Conservation (phyloP, 2,888 invertebrate species). For the Antheraea yamamai region DNA sequence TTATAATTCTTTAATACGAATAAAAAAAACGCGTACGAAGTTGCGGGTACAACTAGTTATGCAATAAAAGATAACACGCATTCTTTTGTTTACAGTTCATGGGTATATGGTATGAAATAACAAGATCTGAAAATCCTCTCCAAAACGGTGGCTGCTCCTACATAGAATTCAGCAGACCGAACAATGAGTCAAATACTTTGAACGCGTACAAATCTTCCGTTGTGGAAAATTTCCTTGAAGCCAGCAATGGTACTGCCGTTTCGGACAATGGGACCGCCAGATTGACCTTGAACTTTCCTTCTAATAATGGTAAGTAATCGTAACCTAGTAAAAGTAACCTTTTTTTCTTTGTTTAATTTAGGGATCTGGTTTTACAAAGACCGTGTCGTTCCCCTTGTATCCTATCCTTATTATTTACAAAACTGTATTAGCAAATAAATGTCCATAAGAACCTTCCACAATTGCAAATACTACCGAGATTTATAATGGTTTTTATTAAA, state of each 20-base stretch:
- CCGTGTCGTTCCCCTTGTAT: too few species aligned
- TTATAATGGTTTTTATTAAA: too few species aligned
- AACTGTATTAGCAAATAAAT: too few species aligned
- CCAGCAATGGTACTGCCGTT: neutral
- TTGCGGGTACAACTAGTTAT: too few species aligned
- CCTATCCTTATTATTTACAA: too few species aligned
- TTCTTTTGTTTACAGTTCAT: constrained; percentile 46
- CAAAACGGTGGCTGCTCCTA: constrained; percentile 54
- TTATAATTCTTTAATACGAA: too few species aligned
- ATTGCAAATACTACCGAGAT: too few species aligned
- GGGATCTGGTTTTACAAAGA: neutral
- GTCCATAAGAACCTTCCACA: too few species aligned
- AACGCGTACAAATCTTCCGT: constrained; percentile 40
- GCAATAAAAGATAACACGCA: too few species aligned
- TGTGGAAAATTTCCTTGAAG: constrained; percentile 49
- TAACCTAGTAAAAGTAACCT: too few species aligned
- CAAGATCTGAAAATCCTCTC: constrained; percentile 39
- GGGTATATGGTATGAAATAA: constrained; percentile 59
- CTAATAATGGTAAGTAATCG: constrained; percentile 45
- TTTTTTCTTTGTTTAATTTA: neutral
- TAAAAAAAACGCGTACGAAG: too few species aligned
- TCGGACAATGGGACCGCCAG: constrained; percentile 37
- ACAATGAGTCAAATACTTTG: constrained; percentile 23
- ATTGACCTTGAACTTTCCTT: constrained; percentile 39
- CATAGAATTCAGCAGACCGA: constrained; percentile 36